phyloP scores from a whole-genome alignment of 2,113 vertebrate genomes.

The Pseudopodoces humilis region DNA sequence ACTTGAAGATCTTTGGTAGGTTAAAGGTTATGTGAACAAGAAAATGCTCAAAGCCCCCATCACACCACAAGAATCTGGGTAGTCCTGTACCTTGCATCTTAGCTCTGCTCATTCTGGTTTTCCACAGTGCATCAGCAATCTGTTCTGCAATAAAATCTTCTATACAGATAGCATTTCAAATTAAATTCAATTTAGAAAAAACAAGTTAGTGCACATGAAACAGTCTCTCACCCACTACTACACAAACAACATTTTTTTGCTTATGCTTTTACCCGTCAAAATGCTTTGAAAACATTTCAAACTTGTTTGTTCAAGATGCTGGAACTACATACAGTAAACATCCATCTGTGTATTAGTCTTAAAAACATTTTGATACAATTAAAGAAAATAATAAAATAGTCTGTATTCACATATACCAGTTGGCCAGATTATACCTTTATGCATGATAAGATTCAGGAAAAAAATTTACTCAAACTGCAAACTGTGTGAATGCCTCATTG shows the following conservation, averaged over 20 bases:
- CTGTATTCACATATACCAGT: not conserved
- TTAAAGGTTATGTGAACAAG: not conserved
- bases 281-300: not conserved
- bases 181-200: not conserved
- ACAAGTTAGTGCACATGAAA: not conserved
- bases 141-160: not conserved
- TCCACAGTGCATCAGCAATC: not conserved
- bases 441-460: not conserved
- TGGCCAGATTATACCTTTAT: not conserved
- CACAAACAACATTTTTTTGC: not conserved
- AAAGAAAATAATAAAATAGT: not conserved
- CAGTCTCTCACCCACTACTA: not conserved
- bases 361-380: not conserved
- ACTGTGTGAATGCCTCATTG: accelerated
- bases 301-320: not conserved
- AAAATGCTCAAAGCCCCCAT: not conserved
- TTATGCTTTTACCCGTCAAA: not conserved
- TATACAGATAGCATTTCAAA: not conserved
- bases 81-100: not conserved
- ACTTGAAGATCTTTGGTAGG: not conserved
- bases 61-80: not conserved
- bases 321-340: not conserved
- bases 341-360: not conserved
- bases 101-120: not conserved
- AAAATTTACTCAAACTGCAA: not conserved